Base-by-base conservation (phyloP, 2,797 vertebrate species). In the Brachyrhaphis roseni region DNA sequence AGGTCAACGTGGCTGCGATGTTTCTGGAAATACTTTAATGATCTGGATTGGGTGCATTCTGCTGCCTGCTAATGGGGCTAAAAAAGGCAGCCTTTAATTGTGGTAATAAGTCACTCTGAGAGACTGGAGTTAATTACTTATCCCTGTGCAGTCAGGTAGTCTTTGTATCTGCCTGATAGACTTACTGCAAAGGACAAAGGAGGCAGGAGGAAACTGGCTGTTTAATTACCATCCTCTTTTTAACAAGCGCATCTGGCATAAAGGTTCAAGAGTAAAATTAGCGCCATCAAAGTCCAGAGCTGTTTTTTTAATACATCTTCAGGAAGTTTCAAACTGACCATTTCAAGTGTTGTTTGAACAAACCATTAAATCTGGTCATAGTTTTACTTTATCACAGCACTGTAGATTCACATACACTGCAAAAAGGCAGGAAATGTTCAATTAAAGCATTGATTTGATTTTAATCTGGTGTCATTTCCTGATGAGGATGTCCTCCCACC, bases 81-180 rank as follows among this genome's bases (percentile, higher is more conserved):
- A 72, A 81, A 84, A 88, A 78, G 86, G 45, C 10, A 18, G 16
- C 31, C 23, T 86, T 86, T 91, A 91, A 93, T 91, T 89, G 86
- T 80, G 72, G 81, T 88, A 85, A 91, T 93, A 93, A 89, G 77
- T 93, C 88, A 89, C 82, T 87, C 70, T 87, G 83, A 76, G 74
- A 76, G 81, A 86, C 41, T 28, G 23, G 26, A 36, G 78, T 83
- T 93, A 92, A 93, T 91, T 89, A 90, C 59, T 75, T 68, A 71
- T 86, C 78, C 78, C 77, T 84, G 28, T 78, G 57, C 51, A 72
- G 79, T 57, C 85, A 83, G 74, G 70, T 78, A 49, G 78, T 68
- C 59, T 51, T 26, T 34, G 45, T 76, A 79, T 77, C 49, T 81
- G 75, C 43, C 77, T 76, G 26, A 53, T 53, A 47, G 23, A 76